phyloP scores from a whole-genome alignment of 2,113 vertebrate species.

The Accipiter cooperii region DNA sequence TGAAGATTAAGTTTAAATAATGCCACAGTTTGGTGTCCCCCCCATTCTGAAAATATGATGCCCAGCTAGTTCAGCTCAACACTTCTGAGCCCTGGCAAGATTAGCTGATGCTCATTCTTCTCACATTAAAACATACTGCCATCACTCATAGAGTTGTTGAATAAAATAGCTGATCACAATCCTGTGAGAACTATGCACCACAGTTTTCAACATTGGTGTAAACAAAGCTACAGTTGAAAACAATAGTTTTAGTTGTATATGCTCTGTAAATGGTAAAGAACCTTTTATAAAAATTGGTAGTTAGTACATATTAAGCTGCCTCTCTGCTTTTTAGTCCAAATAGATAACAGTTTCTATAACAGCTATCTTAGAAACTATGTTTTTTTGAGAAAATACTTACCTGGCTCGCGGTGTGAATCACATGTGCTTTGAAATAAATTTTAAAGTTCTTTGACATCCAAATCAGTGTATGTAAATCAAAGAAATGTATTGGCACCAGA shows the following conservation, averaged over 20 bases:
- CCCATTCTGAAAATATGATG: neutral
- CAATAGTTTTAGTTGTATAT: neutral
- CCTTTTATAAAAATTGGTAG: neutral
- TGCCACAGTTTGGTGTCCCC: rapidly evolving
- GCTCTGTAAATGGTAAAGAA: neutral
- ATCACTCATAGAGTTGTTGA: neutral
- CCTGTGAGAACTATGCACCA: neutral
- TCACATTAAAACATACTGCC: neutral
- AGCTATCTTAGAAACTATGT: neutral
- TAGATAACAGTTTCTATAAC: neutral
- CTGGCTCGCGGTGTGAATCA: neutral
- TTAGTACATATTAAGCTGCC: neutral
- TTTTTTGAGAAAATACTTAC: neutral
- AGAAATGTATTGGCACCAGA: neutral
- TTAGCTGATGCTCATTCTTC: neutral
- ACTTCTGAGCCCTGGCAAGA: neutral
- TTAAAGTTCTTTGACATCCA: neutral
- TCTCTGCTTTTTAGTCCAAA: neutral
- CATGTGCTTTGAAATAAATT: neutral
- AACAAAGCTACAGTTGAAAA: neutral
- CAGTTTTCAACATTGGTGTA: neutral
- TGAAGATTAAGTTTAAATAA: neutral
- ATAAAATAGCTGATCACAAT: neutral
- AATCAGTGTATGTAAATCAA: neutral
- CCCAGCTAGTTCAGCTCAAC: neutral